Base-by-base conservation (phyloP, 1,140 invertebrate genomes). In the Leptopilina clavipes region DNA sequence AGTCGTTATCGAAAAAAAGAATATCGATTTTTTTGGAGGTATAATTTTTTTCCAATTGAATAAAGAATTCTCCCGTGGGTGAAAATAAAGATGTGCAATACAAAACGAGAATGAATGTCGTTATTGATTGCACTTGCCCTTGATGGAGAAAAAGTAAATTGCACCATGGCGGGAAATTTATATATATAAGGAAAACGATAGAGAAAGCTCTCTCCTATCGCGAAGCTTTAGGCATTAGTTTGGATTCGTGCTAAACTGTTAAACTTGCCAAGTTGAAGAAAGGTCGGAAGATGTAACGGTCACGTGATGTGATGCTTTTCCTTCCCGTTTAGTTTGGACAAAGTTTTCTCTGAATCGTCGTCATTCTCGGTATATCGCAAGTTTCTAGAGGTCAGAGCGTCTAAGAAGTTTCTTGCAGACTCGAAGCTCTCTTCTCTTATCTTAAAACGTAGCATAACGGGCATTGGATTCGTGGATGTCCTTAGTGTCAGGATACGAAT, bases 391-490 rank as follows among this genome's bases (percentile, higher is more conserved):
- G 82, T 83, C 82, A 79, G 79, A 9, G 79, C 79, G 75, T 78
- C 79, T 78, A 78, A 77, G 79, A 81, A 83, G 77, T 83, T 83
- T 83, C 79, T 81, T 82, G 81, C 77, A 79, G 81, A 81, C 81
- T 76, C 74, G 8, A 40, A 65, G 79, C 79, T 81, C 82, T 81
- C 37, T 31, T 31, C 37, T 81, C 82, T 83, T 83, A 83, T 80
- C 82, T 79, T 81, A 83, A 83, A 40, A 40, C 37, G 37, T 40
- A 40, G 37, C 76, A 80, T 81, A 78, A 81, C 82, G 37, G 81
- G 78, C 76, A 40, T 40, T 74, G 78, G 79, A 77, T 76, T 76
- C 71, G 73, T 59, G 73, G 9, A 71, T 76, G 79, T 75, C 77
- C 78, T 79, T 65, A 31, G 76, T 76, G 76, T 79, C 76, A 78